Conservation (phyloP, 2,797 vertebrate species). For the Morus bassanus region DNA sequence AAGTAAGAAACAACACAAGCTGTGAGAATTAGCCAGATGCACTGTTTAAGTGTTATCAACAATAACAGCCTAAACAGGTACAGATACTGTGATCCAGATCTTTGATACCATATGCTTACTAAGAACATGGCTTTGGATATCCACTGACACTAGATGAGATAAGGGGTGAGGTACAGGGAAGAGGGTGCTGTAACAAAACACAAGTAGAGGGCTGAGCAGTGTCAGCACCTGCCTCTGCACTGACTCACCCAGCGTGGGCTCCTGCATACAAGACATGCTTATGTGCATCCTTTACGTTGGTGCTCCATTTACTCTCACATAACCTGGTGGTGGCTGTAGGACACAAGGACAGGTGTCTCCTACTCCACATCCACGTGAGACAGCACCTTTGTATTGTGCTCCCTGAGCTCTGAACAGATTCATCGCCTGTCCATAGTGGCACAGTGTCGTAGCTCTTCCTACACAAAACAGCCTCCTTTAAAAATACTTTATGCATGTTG, state of each 20-base stretch:
- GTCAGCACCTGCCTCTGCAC: not conserved
- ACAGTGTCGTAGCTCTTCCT: not conserved
- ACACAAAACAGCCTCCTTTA: not conserved
- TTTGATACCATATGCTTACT: not conserved
- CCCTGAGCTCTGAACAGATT: not conserved
- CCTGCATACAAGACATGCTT: not conserved
- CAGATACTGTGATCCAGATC: not conserved
- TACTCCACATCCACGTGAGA: not conserved
- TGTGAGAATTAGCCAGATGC: not conserved
- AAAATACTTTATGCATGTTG: not conserved
- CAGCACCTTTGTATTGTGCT: not conserved
- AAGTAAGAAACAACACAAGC: not conserved
- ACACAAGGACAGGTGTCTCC: not conserved
- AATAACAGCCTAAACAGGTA: not conserved
- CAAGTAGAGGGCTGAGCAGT: not conserved
- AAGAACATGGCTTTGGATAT: not conserved
- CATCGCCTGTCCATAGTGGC: accelerated
- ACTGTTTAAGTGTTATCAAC: not conserved
- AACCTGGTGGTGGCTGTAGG: not conserved
- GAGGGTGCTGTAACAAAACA: not conserved
- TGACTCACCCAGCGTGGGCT: accelerated
- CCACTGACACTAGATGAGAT: not conserved
- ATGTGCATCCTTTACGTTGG: not conserved
- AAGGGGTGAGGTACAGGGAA: not conserved
- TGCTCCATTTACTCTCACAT: accelerated